phyloP scores from a whole-genome alignment of 2,797 vertebrate species.

The Tadarida brasiliensis region DNA sequence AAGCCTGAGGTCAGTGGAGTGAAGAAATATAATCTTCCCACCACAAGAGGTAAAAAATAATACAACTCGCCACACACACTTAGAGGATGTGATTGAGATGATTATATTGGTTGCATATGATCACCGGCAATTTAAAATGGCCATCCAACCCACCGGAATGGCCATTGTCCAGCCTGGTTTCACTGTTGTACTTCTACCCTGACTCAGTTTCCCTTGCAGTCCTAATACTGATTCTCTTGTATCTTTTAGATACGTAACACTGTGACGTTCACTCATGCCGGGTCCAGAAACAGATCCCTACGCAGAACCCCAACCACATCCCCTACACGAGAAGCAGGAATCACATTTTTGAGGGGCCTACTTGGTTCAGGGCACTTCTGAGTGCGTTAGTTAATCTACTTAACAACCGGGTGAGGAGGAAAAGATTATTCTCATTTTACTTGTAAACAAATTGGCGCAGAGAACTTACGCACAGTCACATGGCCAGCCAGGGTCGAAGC shows the following conservation, averaged over 20 bases:
- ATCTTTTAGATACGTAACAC: background rate
- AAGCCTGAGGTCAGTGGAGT: background rate
- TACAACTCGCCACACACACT: background rate
- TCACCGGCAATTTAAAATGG: background rate
- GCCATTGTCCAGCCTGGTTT: background rate
- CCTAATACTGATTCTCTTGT: background rate
- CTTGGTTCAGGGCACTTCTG: background rate
- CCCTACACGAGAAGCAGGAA: background rate
- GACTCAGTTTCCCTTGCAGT: slow-evolving; percentile 21
- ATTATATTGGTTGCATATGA: background rate
- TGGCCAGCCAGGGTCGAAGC: background rate
- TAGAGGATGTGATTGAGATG: background rate
- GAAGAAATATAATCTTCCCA: background rate
- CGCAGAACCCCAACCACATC: background rate
- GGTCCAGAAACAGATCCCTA: background rate
- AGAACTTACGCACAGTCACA: slow-evolving; percentile 17
- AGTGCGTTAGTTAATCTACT: background rate
- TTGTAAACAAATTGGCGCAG: slow-evolving; percentile 22
- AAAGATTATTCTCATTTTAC: slow-evolving; percentile 27
- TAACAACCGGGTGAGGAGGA: background rate
- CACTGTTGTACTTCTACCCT: background rate
- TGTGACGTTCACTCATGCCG: background rate
- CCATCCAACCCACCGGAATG: background rate
- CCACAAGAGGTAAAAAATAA: background rate
- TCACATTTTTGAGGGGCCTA: background rate